Percentiles rank a stretch among this genome's conserved stretches.
phyloP scores from a whole-genome alignment of 2,797 vertebrate species.

The Ammospiza maritima region DNA sequence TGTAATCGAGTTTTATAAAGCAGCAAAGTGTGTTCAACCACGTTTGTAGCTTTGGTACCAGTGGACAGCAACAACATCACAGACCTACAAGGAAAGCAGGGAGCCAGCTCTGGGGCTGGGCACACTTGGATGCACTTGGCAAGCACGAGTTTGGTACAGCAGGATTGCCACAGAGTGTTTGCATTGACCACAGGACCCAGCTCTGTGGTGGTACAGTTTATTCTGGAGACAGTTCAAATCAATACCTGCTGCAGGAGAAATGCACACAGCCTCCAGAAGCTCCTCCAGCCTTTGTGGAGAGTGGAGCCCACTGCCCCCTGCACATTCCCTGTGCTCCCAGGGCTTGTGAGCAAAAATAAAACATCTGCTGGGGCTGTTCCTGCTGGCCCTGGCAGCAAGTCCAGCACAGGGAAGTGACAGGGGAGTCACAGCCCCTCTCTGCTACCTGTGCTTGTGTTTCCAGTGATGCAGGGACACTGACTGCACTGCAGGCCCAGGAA shows the following conservation, averaged over 20 bases:
- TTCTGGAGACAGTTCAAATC: not conserved
- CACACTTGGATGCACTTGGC: not conserved
- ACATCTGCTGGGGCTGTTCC: not conserved
- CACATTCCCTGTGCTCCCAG: not conserved
- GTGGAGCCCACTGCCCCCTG: not conserved
- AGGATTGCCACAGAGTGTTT: not conserved
- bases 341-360: not conserved
- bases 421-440: not conserved
- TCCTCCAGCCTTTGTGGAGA: not conserved
- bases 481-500: not conserved
- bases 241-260: not conserved
- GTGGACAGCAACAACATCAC: slow-evolving; percentile 21
- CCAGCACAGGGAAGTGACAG: not conserved
- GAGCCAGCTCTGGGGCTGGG: not conserved
- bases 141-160: not conserved
- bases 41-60: not conserved
- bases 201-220: slow-evolving; percentile 16
- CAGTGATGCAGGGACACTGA: not conserved
- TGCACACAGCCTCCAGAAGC: not conserved
- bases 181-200: not conserved
- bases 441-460: not conserved
- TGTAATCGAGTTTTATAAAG: slow-evolving; percentile 54
- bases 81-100: not conserved
- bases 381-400: not conserved
- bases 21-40: slow-evolving; percentile 33